These are phyloP conservation scores for Athripsodes cinereus DNA, from an alignment of 2,888 invertebrate genomes.

Conservation along the genomic window DNA sequence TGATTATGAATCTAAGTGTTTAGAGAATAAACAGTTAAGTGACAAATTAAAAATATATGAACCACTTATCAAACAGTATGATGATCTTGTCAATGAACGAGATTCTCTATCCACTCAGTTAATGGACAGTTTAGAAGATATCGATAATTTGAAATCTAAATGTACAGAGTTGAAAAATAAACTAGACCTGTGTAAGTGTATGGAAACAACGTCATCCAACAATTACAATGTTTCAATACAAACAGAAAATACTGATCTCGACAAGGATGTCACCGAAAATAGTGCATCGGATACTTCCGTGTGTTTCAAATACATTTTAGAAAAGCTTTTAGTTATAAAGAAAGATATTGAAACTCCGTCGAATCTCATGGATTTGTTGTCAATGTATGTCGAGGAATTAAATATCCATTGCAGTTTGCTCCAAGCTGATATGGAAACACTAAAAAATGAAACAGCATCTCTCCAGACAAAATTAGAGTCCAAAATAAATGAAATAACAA, in stretches of 20 bases:
- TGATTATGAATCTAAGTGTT: background rate
- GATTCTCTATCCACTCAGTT: slow-evolving; percentile 51
- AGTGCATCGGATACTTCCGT: background rate
- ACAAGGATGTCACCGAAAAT: too few species aligned
- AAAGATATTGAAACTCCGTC: background rate
- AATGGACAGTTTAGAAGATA: slow-evolving; percentile 53
- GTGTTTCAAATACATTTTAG: background rate
- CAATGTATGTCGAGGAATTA: background rate
- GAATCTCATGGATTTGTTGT: background rate
- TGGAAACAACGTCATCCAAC: background rate
- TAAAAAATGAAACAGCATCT: background rate
- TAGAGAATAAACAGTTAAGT: background rate
- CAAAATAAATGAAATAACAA: background rate
- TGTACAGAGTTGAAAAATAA: background rate
- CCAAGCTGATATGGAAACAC: background rate
- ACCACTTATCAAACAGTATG: slow-evolving; percentile 30
- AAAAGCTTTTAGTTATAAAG: background rate
- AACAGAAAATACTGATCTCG: background rate
- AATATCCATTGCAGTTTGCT: background rate
- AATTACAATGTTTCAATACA: background rate
- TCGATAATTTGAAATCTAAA: slow-evolving; percentile 40
- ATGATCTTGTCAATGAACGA: slow-evolving; percentile 46
- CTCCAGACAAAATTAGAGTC: background rate
- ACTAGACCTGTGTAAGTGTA: background rate
- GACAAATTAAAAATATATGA: slow-evolving; percentile 3